Evolutionary conservation across 1,140 invertebrate species (phyloP).

Genomic region (Hycleus cichorii): DNA sequence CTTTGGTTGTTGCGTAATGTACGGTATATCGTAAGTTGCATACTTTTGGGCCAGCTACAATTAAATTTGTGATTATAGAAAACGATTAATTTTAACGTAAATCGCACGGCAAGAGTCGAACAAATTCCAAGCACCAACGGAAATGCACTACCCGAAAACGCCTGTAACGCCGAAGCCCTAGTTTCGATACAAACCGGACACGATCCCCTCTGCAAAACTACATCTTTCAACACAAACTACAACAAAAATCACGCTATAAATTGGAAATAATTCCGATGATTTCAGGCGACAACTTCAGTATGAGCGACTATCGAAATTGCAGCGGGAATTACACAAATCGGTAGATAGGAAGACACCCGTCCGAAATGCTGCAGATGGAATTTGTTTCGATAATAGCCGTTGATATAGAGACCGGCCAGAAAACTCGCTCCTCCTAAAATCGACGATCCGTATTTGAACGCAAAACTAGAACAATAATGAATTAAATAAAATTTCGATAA

Average conservation of each 20-base stretch:
- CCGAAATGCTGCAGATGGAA: constrained; percentile 39
- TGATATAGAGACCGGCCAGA: constrained; percentile 39
- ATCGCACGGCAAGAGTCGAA: constrained; percentile 39
- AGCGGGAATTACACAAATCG: constrained; percentile 41
- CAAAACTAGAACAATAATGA: constrained; percentile 35
- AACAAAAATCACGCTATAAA: constrained; percentile 2
- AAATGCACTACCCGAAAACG: constrained; percentile 36
- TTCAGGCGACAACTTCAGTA: constrained; percentile 26
- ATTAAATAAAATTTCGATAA: not conserved
- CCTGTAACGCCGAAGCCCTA: constrained; percentile 40
- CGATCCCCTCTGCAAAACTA: constrained; percentile 32
- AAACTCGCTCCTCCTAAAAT: constrained; percentile 15
- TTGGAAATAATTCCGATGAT: not conserved
- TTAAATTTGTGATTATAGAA: constrained; percentile 1
- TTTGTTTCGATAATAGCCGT: constrained; percentile 40
- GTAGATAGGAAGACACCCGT: constrained; percentile 39
- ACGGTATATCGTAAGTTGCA: constrained; percentile 43
- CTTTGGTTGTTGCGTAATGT: constrained; percentile 39
- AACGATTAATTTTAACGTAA: constrained; percentile 19
- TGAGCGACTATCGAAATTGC: constrained; percentile 39
- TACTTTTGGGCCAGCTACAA: constrained; percentile 43
- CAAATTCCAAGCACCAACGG: constrained; percentile 35
- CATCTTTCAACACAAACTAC: constrained; percentile 37
- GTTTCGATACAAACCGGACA: constrained; percentile 43
- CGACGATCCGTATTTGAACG: constrained; percentile 35